Evolutionary conservation across 2,888 invertebrate genomes (phyloP).

Genomic region (Himalopsyche anomala): DNA sequence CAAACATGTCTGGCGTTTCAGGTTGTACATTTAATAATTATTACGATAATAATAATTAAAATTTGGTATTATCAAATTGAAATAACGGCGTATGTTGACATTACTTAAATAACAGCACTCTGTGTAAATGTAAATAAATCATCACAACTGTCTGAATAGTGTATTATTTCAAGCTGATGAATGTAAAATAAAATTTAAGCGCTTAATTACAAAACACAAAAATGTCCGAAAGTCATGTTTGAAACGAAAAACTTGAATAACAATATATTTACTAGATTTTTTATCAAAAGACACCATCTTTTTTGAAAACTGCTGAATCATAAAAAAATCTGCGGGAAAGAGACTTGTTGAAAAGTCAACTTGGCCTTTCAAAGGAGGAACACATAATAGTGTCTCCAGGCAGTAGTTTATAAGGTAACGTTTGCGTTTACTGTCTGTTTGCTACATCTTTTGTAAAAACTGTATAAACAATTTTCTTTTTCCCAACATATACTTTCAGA

Average conservation of each 20-base stretch:
- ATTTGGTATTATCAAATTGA: neutral
- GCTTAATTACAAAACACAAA: neutral
- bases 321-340: neutral
- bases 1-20: neutral
- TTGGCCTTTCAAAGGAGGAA: neutral
- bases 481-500: neutral
- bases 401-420: constrained; percentile 27
- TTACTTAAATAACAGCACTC: neutral
- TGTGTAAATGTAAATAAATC: neutral
- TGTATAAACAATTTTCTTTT: constrained; percentile 39
- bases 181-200: neutral
- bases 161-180: too few species aligned
- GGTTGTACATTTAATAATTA: neutral
- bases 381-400: constrained; percentile 37
- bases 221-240: too few species aligned
- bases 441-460: neutral
- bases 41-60: neutral
- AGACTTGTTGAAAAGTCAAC: neutral
- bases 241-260: too few species aligned
- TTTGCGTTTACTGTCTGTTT: constrained; percentile 31
- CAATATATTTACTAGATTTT: too few species aligned
- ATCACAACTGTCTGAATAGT: neutral
- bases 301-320: too few species aligned
- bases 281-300: too few species aligned
- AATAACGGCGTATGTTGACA: neutral